These are phyloP conservation scores for Sylvia atricapilla DNA, from an alignment of 2,113 vertebrate genomes.

Conservation along the genomic window DNA sequence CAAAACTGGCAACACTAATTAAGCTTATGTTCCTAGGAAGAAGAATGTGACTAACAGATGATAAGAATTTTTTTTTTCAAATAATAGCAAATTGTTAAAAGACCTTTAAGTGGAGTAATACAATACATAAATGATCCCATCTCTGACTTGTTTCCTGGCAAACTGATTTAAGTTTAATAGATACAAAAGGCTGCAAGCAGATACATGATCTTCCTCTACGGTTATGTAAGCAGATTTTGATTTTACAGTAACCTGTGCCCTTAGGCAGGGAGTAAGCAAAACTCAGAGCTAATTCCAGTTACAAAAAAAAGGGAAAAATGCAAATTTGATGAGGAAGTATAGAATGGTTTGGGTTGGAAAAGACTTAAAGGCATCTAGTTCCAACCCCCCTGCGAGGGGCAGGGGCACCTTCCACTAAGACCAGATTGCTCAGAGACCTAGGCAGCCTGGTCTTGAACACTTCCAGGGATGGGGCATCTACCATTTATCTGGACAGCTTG, in stretches of 20 bases:
- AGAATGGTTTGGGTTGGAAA: not conserved
- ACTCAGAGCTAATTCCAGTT: not conserved
- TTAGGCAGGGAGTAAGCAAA: not conserved
- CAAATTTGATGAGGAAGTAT: not conserved
- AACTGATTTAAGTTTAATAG: not conserved
- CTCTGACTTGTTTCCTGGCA: not conserved
- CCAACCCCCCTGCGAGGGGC: fast-evolving
- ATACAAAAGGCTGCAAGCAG: not conserved
- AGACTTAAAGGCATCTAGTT: not conserved
- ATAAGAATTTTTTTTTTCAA: not conserved
- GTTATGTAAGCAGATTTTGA: not conserved
- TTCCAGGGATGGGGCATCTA: not conserved
- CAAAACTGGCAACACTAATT: not conserved
- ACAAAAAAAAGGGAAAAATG: not conserved
- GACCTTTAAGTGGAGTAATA: not conserved
- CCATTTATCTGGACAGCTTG: not conserved
- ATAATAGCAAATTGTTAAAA: not conserved
- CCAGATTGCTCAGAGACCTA: fast-evolving
- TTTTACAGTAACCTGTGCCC: not conserved
- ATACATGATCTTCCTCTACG: not conserved
- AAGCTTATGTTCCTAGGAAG: not conserved
- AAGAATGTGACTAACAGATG: not conserved
- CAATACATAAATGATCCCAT: not conserved
- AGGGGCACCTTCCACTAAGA: not conserved
- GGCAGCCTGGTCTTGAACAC: not conserved